Base-by-base conservation (phyloP, 2,113 vertebrate species). In the Gallinago jamesoni region DNA sequence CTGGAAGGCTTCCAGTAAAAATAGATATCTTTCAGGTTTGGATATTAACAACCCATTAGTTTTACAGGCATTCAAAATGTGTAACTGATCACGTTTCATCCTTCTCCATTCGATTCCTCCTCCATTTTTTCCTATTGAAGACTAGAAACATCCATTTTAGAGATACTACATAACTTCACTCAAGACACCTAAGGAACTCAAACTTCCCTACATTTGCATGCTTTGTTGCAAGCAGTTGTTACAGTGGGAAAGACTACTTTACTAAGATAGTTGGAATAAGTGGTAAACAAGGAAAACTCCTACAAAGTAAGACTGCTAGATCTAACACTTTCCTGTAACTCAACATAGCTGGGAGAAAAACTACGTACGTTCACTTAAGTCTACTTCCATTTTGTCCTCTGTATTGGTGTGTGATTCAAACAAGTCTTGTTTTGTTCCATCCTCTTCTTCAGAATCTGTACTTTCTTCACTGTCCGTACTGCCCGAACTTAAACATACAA, bases 391-490 rank as follows among this genome's bases (percentile, higher is more conserved):
- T 75, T 99, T 98, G 95, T 99, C 99, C 81, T 99, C 99, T 9
- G 98, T 86, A 75, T 74, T 98, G 75, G 98, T 93, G 47, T 98
- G 97, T 1, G 98, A 96, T 63, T 99, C 99, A 56, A 99, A 99
- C 10, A 99, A 82, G 88, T 99, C 99, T 81, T 98, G 98, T 90
- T 99, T 99, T 8, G 97, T 74, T 82, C 97, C 98, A 75, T 99
- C 99, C 84, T 99, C 99, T n/a, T 99, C 99, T 96, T 99, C 99
- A 1, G 99, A 99, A 95, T 99, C 99, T 55, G 99, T 99, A 92
- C 99, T 99, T 93, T 99, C 99, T 96, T 99, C 99, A 14, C 99
- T 99, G 98, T 99, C 99, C 3, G 99, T 99, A 94, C 99, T 99
- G 88, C 99, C 99, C 43, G 99, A 99, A 97, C 99, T 99, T 97